A percentile compares a stretch with the other conserved stretches of the same genome.
Conservation (phyloP, 2,888 invertebrate species). For the Eudasyphora cyanicolor region DNA sequence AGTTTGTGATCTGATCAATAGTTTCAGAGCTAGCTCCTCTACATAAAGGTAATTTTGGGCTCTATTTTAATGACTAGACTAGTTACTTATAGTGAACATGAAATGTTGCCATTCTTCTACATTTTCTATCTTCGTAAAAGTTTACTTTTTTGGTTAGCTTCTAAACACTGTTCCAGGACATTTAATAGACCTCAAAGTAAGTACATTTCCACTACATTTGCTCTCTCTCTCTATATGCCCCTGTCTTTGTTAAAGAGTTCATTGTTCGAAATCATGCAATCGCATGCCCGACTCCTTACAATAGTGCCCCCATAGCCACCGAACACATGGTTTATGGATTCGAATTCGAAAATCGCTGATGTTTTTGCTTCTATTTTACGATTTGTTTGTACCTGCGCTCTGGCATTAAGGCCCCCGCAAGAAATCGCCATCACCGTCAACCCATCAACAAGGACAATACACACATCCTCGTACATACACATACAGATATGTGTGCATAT, state of each 20-base stretch:
- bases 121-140: no score
- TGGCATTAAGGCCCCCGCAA: constrained; percentile 1
- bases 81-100: no score
- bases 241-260: background rate
- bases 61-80: no score
- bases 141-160: no score
- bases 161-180: background rate
- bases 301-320: background rate
- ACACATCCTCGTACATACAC: background rate
- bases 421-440: constrained; percentile 1
- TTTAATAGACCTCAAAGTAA: background rate
- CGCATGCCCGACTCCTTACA: background rate
- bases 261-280: background rate
- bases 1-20: no score
- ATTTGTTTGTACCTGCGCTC: constrained; percentile 68
- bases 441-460: background rate
- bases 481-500: background rate
- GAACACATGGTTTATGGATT: constrained; percentile 11
- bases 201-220: background rate
- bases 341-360: background rate
- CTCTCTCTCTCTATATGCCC: background rate
- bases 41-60: no score
- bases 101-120: no score
- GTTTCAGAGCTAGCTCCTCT: no score
- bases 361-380: constrained; percentile 12